Conservation (phyloP, 2,888 invertebrate species). For the Aphodius granarius region DNA sequence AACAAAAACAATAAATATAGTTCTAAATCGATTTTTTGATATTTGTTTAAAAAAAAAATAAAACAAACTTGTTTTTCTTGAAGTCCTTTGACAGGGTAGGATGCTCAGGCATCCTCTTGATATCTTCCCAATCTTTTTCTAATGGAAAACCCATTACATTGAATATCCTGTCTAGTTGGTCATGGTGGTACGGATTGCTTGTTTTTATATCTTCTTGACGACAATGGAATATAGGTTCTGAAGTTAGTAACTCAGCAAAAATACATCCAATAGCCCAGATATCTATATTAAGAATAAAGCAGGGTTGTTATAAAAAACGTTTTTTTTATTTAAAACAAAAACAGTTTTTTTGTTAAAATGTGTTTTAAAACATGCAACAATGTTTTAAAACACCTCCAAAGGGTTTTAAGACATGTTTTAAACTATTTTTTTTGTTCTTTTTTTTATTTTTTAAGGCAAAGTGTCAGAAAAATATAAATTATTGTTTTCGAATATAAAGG, state of each 20-base stretch:
- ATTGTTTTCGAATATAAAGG: no score
- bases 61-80: slow-evolving; percentile 80
- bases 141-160: slow-evolving; percentile 99
- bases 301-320: not conserved
- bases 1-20: slow-evolving; percentile 14
- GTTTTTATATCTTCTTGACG: slow-evolving; percentile 99
- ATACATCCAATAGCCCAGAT: slow-evolving; percentile 99
- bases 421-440: no score
- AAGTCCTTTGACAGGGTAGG: slow-evolving; percentile 94
- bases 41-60: not conserved
- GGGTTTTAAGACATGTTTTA: no score
- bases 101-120: slow-evolving; percentile 99
- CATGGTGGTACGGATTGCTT: slow-evolving; percentile 98
- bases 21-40: not conserved
- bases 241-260: slow-evolving; percentile 97
- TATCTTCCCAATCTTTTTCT: slow-evolving; percentile 98
- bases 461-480: no score
- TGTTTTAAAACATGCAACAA: no score
- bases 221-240: slow-evolving; percentile 99
- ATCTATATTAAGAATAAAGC: slow-evolving; percentile 59
- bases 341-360: no score
- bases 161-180: slow-evolving; percentile 97
- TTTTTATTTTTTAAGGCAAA: no score
- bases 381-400: no score
- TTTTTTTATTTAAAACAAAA: no score